Evolutionary conservation across 2,797 vertebrate species (phyloP).

Genomic region (Acipenser oxyrinchus): DNA sequence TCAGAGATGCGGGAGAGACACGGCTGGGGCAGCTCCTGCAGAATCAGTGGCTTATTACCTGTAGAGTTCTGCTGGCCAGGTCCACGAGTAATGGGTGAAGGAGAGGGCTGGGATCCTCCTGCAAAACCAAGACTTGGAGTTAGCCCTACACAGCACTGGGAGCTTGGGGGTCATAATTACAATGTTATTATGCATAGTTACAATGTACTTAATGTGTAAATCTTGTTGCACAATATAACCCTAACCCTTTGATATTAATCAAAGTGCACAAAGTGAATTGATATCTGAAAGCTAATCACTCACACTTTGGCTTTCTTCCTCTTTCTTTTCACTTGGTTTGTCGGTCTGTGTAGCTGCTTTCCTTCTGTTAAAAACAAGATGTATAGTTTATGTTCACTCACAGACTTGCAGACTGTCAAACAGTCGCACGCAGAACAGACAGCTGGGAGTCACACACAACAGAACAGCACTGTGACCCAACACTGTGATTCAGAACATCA

Average conservation of each 20-base stretch:
- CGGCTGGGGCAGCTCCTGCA: not conserved
- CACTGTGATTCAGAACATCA: too few relatives aligned
- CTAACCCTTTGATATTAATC: not conserved
- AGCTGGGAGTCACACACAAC: too few relatives aligned
- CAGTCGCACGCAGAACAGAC: too few relatives aligned
- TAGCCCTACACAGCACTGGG: too few relatives aligned
- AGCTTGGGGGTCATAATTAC: not conserved
- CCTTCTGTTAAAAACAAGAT: conserved; percentile 61
- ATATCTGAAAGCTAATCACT: conserved; percentile 35
- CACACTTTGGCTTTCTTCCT: conserved; percentile 90
- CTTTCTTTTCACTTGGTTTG: conserved; percentile 82
- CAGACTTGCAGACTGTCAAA: too few relatives aligned
- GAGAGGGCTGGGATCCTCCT: conserved; percentile 81
- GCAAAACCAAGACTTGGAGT: conserved; percentile 24
- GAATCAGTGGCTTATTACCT: conserved; percentile 45
- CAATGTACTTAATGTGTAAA: not conserved
- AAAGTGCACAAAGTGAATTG: not conserved
- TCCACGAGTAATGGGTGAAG: conserved; percentile 70
- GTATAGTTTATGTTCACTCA: not conserved
- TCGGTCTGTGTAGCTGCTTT: conserved; percentile 93
- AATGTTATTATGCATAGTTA: not conserved
- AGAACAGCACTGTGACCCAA: too few relatives aligned
- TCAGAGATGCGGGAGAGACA: too few relatives aligned
- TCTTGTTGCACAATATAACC: not conserved
- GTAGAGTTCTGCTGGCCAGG: conserved; percentile 77